phyloP scores from a whole-genome alignment of 2,888 invertebrate species.

The Microplitis deprimator region DNA sequence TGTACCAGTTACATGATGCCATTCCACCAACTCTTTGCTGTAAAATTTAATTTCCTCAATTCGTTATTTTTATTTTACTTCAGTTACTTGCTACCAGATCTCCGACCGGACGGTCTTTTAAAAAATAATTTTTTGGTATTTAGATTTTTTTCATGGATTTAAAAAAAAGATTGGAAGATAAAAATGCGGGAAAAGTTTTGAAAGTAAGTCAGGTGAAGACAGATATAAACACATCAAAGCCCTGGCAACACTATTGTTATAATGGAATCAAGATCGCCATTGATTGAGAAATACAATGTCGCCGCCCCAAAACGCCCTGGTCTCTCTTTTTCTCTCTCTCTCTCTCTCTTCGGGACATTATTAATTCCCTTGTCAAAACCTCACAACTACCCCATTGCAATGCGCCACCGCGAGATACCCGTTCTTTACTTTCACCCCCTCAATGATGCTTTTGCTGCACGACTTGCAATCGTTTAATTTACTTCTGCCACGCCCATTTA shows the following conservation, averaged over 20 bases:
- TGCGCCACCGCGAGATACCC: conserved; percentile 15
- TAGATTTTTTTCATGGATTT: not conserved
- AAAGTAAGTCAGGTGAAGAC: not conserved
- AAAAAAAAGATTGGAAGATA: no score
- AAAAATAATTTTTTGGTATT: not conserved
- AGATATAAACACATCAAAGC: not conserved
- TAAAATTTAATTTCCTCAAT: not conserved
- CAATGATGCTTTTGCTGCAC: conserved; percentile 5
- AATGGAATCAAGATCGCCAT: conserved; percentile 53
- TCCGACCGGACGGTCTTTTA: no score
- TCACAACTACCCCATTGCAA: conserved; percentile 34
- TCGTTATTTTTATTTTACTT: not conserved
- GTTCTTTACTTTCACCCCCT: conserved; percentile 15
- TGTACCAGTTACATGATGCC: not conserved
- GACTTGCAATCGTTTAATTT: conserved; percentile 45
- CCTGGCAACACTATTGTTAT: conserved; percentile 1
- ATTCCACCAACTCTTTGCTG: not conserved
- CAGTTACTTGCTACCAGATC: not conserved
- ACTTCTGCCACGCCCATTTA: conserved; percentile 49
- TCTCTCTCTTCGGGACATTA: conserved; percentile 43
- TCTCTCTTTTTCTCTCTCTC: conserved; percentile 32
- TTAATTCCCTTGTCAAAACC: conserved; percentile 49
- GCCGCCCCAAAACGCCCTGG: conserved; percentile 62
- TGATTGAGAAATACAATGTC: conserved; percentile 58
- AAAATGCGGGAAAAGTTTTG: not conserved